Conservation (phyloP, 2,888 invertebrate species). For the Drosophila recens region DNA sequence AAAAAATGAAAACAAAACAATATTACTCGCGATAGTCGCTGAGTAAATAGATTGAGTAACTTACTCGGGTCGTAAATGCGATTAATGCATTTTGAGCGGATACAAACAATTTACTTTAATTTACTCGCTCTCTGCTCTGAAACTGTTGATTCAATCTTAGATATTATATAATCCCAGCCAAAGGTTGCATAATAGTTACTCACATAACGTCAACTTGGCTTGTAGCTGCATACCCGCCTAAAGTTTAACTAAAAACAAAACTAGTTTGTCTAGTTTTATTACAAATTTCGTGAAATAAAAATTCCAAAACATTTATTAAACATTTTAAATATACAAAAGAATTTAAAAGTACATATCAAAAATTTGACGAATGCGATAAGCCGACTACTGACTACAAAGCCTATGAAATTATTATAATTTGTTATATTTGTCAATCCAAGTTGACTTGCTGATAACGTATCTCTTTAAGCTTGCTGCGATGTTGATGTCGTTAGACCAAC, state of each 20-base stretch:
- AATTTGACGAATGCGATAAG: not conserved
- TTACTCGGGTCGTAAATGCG: conserved; percentile 5
- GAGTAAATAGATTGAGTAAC: conserved; percentile 15
- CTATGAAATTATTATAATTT: not conserved
- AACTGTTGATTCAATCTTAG: conserved; percentile 4
- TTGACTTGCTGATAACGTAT: conserved; percentile 17
- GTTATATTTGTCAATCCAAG: not conserved
- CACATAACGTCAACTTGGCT: not conserved
- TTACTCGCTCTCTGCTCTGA: conserved; percentile 25
- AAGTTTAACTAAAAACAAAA: not conserved
- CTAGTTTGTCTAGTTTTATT: conserved; percentile 9
- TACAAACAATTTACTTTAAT: conserved; percentile 62
- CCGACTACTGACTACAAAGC: not conserved
- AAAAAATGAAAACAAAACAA: not conserved
- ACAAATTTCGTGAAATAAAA: conserved; percentile 9
- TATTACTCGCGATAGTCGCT: conserved; percentile 3
- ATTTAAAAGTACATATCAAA: conserved; percentile 5
- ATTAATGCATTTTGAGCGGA: conserved; percentile 51
- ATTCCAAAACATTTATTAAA: not conserved
- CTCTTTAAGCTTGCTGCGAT: not conserved
- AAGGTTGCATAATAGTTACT: not conserved
- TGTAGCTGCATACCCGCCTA: conserved; percentile 8
- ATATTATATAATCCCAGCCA: not conserved
- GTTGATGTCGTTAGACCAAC: conserved; percentile 6
- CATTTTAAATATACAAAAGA: not conserved